Conservation (phyloP, 2,797 vertebrate species). For the Smutsia gigantea region DNA sequence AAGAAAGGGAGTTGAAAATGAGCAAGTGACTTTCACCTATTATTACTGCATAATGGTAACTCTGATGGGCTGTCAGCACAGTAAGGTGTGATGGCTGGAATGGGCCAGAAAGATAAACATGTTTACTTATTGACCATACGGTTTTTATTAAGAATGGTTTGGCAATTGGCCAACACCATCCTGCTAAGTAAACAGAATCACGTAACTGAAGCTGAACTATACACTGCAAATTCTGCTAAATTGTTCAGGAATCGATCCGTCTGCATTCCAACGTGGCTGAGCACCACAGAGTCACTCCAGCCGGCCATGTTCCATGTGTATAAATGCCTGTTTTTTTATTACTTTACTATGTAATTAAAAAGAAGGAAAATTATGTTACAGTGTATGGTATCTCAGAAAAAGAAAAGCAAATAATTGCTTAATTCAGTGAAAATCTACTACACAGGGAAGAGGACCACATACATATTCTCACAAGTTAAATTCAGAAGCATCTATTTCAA, state of each 20-base stretch:
- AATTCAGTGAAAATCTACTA: constrained; percentile 18
- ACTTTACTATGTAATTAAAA: neutral
- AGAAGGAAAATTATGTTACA: accelerated
- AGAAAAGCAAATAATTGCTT: neutral
- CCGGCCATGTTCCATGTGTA: neutral
- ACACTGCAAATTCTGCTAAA: neutral
- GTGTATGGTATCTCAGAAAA: neutral
- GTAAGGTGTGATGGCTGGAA: neutral
- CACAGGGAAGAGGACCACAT: constrained; percentile 36
- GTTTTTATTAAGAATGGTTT: neutral
- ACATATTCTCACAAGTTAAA: constrained; percentile 23
- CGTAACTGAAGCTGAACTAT: neutral
- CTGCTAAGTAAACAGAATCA: neutral
- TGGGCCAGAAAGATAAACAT: neutral
- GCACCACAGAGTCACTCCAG: neutral
- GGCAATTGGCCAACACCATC: neutral
- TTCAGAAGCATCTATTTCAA: constrained; percentile 43
- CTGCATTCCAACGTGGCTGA: neutral
- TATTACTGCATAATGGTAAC: neutral
- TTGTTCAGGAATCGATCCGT: neutral
- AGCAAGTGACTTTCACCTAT: neutral
- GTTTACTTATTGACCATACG: neutral
- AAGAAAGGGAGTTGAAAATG: neutral
- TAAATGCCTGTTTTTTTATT: neutral
- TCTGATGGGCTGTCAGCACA: no score